Percentiles rank a stretch among this genome's conserved stretches.
Evolutionary conservation across 2,888 invertebrate genomes (phyloP).

Genomic region (Linnaemya vulpina): DNA sequence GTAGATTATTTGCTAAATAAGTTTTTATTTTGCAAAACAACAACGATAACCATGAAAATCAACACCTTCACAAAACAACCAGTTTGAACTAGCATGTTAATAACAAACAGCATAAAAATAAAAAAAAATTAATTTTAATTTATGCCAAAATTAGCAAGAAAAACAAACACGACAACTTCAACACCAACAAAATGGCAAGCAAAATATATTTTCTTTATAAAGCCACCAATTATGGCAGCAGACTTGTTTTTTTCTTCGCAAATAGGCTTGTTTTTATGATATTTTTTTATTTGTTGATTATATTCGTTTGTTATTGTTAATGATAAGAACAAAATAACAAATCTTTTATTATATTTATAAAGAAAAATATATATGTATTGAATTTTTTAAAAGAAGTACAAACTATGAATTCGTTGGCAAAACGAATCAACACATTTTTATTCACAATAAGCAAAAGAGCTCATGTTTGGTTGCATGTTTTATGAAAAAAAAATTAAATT

Average conservation of each 20-base stretch:
- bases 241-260: slow-evolving; percentile 6
- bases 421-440: slow-evolving; percentile 8
- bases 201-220: not conserved
- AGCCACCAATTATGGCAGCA: slow-evolving; percentile 43
- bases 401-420: slow-evolving; percentile 53
- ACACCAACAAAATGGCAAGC: slow-evolving; percentile 9
- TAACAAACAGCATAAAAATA: slow-evolving; percentile 65
- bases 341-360: not conserved
- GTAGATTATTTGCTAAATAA: not conserved
- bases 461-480: not conserved
- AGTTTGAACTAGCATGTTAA: slow-evolving; percentile 62
- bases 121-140: slow-evolving; percentile 24
- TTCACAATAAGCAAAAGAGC: not conserved
- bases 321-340: slow-evolving; percentile 29
- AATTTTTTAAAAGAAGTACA: slow-evolving; percentile 35
- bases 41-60: slow-evolving; percentile 51
- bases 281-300: not conserved
- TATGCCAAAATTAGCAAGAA: slow-evolving; percentile 35
- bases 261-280: slow-evolving; percentile 27
- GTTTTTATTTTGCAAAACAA: not conserved
- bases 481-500: not conserved
- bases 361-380: slow-evolving; percentile 7
- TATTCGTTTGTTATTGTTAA: not conserved
- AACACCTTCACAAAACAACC: slow-evolving; percentile 64
- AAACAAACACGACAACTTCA: slow-evolving; percentile 7